Base-by-base conservation (phyloP, 2,113 vertebrate genomes). In the Cavia porcellus region DNA sequence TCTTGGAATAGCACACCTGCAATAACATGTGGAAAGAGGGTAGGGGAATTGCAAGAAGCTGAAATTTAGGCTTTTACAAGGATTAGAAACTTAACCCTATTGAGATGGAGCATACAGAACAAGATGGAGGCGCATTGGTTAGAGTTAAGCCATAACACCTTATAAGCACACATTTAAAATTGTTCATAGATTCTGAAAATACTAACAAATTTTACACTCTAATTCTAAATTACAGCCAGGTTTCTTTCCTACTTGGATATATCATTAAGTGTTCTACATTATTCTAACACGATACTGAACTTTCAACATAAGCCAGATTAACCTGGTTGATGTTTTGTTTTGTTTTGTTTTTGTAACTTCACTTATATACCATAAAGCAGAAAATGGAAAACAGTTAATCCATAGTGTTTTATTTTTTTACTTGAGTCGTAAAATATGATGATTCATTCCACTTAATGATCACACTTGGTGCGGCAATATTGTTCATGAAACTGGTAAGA, bases 141-240 rank as follows among this genome's bases (percentile, higher is more conserved):
- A 38, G 38, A 38, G 38, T 38, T 38, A 38, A 38, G 38, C 38
- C 38, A 38, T 38, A 38, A 38, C 38, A 38, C 38, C 38, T 55
- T 83, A 38, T 74, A 72, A 93, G 66, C 28, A 88, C 35, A 92
- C 62, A 66, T 62, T 93, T 90, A 75, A 81, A 75, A 81, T 57
- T 84, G 68, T 14, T 3, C 57, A 70, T 25, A 50, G 50, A 3
- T 92, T 95, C 50, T 83, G 24, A 87, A 86, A 95, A 84, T 83
- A 30, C 19, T 59, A 59, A 62, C 81, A 30, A 95, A 92, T 55
- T 86, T 7, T 3, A 42, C 68, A 77, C 30, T 62, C n/a, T 22
- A 70, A 61, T 75, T 87, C 52, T 81, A 72, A 88, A 88, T 14
- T 28, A 15, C 82, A 87, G 82, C 12, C 14, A 3, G 32, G 24